A percentile compares a stretch with the other conserved stretches of the same genome.
Evolutionary conservation across 2,113 vertebrate genomes (phyloP).

Genomic region (Poeciliopsis retropinna): DNA sequence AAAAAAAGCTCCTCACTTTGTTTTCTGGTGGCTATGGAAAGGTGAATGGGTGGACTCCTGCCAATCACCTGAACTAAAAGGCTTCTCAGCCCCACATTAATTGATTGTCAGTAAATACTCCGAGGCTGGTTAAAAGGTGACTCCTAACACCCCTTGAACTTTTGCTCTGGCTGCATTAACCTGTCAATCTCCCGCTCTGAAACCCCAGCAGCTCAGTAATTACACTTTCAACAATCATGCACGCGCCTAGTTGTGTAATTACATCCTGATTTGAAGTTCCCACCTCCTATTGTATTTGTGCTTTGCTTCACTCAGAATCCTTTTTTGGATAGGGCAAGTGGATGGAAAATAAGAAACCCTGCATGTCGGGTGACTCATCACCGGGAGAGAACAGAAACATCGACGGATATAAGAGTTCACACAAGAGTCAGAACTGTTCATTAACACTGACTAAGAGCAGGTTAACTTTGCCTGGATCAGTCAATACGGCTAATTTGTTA

Average conservation of each 20-base stretch:
- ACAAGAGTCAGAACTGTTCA: constrained; percentile 31
- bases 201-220: constrained; percentile 23
- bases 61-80: constrained; percentile 62
- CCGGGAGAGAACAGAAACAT: constrained; percentile 19
- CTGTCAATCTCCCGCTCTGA: constrained; percentile 25
- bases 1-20: constrained; percentile 34
- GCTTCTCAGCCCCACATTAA: constrained; percentile 36
- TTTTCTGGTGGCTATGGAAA: constrained; percentile 33
- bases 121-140: constrained; percentile 41
- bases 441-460: constrained; percentile 25
- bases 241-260: constrained; percentile 28
- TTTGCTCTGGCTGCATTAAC: constrained; percentile 31
- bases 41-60: constrained; percentile 51
- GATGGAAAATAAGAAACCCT: constrained; percentile 8
- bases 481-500: too few relatives aligned
- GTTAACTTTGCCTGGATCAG: constrained; percentile 15
- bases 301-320: neutral
- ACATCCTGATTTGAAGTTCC: constrained; percentile 14
- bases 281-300: neutral
- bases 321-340: neutral
- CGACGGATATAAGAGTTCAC: constrained; percentile 20
- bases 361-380: constrained; percentile 37
- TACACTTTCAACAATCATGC: constrained; percentile 13
- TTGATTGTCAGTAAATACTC: constrained; percentile 57
- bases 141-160: constrained; percentile 20